Percentiles rank a stretch among this genome's conserved stretches.
Evolutionary conservation across 2,888 invertebrate genomes (phyloP).

Genomic region (Lasius platythorax): DNA sequence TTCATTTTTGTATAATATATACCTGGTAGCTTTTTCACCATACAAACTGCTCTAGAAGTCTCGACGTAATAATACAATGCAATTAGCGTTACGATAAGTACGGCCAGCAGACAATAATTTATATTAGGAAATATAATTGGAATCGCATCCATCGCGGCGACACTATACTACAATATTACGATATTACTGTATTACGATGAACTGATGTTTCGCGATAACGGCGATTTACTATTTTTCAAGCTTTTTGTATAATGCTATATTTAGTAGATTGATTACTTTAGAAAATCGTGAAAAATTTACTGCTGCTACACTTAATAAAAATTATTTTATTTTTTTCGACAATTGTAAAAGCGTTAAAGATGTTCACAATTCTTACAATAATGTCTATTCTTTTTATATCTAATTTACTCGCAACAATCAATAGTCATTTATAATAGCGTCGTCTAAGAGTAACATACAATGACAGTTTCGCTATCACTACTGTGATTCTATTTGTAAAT

Average conservation of each 20-base stretch:
- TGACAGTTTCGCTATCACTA: too few species aligned
- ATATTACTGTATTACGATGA: too few species aligned
- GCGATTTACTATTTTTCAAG: too few species aligned
- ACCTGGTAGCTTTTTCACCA: conserved; percentile 83
- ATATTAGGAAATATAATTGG: conserved; percentile 72
- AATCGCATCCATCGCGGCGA: conserved; percentile 54
- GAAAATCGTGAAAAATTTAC: neutral
- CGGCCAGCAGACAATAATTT: conserved; percentile 80
- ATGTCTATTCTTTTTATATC: too few species aligned
- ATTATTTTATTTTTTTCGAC: neutral
- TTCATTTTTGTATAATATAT: conserved; percentile 31
- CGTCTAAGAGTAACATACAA: too few species aligned
- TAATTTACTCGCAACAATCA: too few species aligned
- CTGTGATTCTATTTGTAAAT: too few species aligned
- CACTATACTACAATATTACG: neutral
- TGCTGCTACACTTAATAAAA: neutral
- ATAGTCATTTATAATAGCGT: neutral
- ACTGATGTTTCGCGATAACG: neutral
- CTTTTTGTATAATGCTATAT: too few species aligned
- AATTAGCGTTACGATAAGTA: conserved; percentile 76
- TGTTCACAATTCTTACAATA: neutral
- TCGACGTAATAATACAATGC: conserved; percentile 82
- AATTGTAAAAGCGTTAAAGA: neutral
- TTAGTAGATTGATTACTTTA: too few species aligned
- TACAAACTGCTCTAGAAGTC: conserved; percentile 72